Percentiles rank a stretch among this genome's conserved stretches.
Evolutionary conservation across 2,113 vertebrate genomes (phyloP).

Genomic region (Clarias batrachus): DNA sequence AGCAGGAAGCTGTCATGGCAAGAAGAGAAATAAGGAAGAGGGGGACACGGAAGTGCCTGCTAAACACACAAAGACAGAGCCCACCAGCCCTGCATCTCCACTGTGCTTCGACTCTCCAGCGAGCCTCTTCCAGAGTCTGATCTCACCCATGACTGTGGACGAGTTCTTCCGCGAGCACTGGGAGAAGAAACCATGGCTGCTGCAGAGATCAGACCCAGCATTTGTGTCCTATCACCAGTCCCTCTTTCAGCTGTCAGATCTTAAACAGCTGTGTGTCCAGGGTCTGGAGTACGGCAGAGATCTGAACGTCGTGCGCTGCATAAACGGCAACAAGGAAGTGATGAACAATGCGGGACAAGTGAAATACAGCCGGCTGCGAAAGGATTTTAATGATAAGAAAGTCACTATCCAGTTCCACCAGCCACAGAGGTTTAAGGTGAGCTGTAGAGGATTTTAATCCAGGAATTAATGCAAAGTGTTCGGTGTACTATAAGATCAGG

Average conservation of each 20-base stretch:
- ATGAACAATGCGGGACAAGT: slow-evolving; percentile 81
- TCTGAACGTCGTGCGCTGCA: slow-evolving; percentile 80
- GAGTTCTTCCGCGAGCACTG: slow-evolving; percentile 84
- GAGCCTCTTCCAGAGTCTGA: slow-evolving; percentile 81
- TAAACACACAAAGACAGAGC: slow-evolving; percentile 68
- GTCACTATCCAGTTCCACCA: slow-evolving; percentile 92
- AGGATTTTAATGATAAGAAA: slow-evolving; percentile 80
- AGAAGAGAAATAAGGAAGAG: slow-evolving; percentile 42
- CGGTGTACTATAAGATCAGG: not conserved
- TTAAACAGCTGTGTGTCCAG: slow-evolving; percentile 73
- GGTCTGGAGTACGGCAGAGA: slow-evolving; percentile 78
- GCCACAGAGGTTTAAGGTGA: slow-evolving; percentile 92
- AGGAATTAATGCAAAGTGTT: not conserved
- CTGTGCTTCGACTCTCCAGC: slow-evolving; percentile 74
- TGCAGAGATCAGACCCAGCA: slow-evolving; percentile 73
- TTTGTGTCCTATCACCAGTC: slow-evolving; percentile 74
- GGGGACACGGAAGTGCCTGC: slow-evolving; percentile 41
- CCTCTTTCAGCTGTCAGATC: slow-evolving; percentile 80
- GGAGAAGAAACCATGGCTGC: slow-evolving; percentile 85
- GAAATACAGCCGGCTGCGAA: slow-evolving; percentile 76
- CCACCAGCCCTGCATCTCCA: not conserved
- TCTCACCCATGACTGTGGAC: slow-evolving; percentile 76
- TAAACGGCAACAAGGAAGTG: slow-evolving; percentile 79
- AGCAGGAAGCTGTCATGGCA: not conserved
- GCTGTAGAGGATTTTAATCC: not conserved